Evolutionary conservation across 2,888 invertebrate genomes (phyloP).

Genomic region (Dolichopus griseipennis): DNA sequence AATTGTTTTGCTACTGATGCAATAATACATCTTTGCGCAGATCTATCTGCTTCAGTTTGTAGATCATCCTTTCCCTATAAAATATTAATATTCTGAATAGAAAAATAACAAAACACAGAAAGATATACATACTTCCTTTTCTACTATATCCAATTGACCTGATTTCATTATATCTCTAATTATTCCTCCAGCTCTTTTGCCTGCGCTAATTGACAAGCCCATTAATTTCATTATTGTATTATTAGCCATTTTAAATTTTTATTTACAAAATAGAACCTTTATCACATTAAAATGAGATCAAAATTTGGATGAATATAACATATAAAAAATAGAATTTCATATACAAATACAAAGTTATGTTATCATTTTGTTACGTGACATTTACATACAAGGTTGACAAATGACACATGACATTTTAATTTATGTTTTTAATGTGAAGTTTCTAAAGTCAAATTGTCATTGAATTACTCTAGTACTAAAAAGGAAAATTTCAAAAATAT

Average conservation of each 20-base stretch:
- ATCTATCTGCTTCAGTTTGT: constrained; percentile 96
- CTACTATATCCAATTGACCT: constrained; percentile 84
- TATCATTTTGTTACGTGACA: too few relatives aligned
- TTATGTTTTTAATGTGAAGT: too few relatives aligned
- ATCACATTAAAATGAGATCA: too few relatives aligned
- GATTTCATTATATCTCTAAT: constrained; percentile 83
- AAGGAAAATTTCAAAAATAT: too few relatives aligned
- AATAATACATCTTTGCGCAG: constrained; percentile 88
- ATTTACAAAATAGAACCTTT: too few relatives aligned
- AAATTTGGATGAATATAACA: too few relatives aligned
- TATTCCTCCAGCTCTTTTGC: constrained; percentile 77
- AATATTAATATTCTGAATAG: constrained; percentile 18
- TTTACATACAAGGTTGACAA: too few relatives aligned
- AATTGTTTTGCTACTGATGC: constrained; percentile 76
- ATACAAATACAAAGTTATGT: too few relatives aligned
- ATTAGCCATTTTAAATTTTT: background rate
- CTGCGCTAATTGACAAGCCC: constrained; percentile 48
- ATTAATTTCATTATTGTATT: constrained; percentile 34
- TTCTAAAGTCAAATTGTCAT: too few relatives aligned
- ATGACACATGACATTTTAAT: too few relatives aligned
- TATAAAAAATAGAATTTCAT: too few relatives aligned
- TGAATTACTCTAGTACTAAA: too few relatives aligned
- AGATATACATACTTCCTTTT: constrained; percentile 56
- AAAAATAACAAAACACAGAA: background rate
- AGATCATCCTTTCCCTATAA: constrained; percentile 78